These are phyloP conservation scores for Passer montanus DNA, from an alignment of 2,113 vertebrate genomes.

Conservation along the genomic window DNA sequence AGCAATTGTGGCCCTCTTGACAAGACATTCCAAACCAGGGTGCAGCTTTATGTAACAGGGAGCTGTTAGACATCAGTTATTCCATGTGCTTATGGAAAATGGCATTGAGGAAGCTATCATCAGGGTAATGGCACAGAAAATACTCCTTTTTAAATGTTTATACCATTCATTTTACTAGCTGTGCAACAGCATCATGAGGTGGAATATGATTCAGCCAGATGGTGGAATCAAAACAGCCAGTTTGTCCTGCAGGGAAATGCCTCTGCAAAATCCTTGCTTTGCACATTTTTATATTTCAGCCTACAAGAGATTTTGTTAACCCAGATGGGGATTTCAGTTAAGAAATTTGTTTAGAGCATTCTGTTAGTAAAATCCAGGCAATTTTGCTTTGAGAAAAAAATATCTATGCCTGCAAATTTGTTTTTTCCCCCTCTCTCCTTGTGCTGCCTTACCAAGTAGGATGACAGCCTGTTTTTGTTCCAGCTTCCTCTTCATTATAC, in stretches of 20 bases:
- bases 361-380: background rate
- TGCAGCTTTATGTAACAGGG: background rate
- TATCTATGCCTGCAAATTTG: background rate
- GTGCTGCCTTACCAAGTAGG: background rate
- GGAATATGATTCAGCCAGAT: background rate
- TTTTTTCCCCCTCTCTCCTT: fast-evolving
- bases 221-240: background rate
- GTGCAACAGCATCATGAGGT: background rate
- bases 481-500: background rate
- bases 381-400: background rate
- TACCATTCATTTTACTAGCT: background rate
- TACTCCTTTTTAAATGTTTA: background rate
- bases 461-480: background rate
- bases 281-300: background rate
- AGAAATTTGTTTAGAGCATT: background rate
- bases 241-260: background rate
- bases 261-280: background rate
- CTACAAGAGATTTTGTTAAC: background rate
- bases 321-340: background rate
- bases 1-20: background rate
- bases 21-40: background rate
- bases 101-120: background rate
- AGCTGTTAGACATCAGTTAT: background rate
- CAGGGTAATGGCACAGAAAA: background rate
- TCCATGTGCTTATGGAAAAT: background rate